Percentiles rank a stretch among this genome's conserved stretches.
Conservation (phyloP, 2,888 invertebrate genomes). For the Empis livida region DNA sequence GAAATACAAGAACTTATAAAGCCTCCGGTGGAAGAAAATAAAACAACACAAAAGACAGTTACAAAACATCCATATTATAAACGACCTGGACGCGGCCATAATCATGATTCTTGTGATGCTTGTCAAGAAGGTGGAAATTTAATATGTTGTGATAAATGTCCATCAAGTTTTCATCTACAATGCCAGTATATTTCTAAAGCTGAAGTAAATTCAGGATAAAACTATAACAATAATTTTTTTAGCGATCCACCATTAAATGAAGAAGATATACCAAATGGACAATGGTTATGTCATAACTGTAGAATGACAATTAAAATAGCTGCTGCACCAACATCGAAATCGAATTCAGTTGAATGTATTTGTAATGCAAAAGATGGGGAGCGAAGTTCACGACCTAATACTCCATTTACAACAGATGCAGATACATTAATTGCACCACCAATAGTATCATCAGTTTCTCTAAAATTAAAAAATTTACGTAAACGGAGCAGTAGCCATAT, state of each 20-base stretch:
- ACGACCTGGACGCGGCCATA: constrained; percentile 76
- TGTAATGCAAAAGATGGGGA: constrained; percentile 18
- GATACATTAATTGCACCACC: constrained; percentile 14
- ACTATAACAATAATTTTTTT: constrained; percentile 15
- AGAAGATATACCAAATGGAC: constrained; percentile 76
- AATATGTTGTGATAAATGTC: constrained; percentile 91
- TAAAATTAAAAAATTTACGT: constrained; percentile 35
- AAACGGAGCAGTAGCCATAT: constrained; percentile 31
- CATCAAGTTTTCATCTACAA: constrained; percentile 87
- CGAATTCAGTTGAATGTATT: constrained; percentile 35
- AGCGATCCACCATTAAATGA: constrained; percentile 89
- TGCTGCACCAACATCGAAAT: constrained; percentile 32
- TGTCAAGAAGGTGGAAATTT: constrained; percentile 91
- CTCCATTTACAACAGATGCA: not conserved
- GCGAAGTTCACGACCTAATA: constrained; percentile 23
- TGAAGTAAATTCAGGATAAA: too few species aligned
- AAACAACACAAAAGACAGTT: constrained; percentile 39
- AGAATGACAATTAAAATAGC: constrained; percentile 29
- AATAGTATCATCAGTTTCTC: constrained; percentile 24
- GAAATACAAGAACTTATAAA: constrained; percentile 80
- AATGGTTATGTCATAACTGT: constrained; percentile 87
- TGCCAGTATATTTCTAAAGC: constrained; percentile 62
- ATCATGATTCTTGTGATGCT: constrained; percentile 87
- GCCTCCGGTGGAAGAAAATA: constrained; percentile 68
- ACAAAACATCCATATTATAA: constrained; percentile 73